phyloP scores from a whole-genome alignment of 2,888 invertebrate species.

The Rhagonycha fulva region DNA sequence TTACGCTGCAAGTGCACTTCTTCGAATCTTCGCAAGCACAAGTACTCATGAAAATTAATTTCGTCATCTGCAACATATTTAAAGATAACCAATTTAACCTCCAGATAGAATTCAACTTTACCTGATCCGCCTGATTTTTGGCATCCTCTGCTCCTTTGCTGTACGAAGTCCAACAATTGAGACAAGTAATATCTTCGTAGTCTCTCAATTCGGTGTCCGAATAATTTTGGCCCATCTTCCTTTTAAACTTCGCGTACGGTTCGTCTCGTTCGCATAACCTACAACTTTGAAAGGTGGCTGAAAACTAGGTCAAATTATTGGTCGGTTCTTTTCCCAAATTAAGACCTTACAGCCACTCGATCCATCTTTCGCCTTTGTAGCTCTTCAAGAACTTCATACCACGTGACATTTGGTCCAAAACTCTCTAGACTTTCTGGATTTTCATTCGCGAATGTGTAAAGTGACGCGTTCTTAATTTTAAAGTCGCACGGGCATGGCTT shows the following conservation, averaged over 20 bases:
- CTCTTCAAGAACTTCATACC: constrained; percentile 16
- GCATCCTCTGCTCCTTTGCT: neutral
- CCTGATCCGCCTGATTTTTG: rapidly evolving
- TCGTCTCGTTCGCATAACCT: constrained; percentile 15
- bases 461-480: no score
- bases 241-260: neutral
- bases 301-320: constrained; percentile 7
- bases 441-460: no score
- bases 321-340: neutral
- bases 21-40: neutral
- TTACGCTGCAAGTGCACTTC: neutral
- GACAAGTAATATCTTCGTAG: constrained; percentile 15
- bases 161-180: constrained; percentile 15
- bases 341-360: constrained; percentile 20
- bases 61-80: neutral
- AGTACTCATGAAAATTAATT: neutral
- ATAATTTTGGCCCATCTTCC: neutral
- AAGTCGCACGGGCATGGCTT: neutral
- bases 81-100: neutral
- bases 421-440: neutral
- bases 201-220: constrained; percentile 9
- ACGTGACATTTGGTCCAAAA: neutral
- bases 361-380: constrained; percentile 23
- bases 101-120: neutral
- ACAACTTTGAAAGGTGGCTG: constrained; percentile 4